phyloP scores from a whole-genome alignment of 2,797 vertebrate genomes.

The Pantherophis alleghaniensis region DNA sequence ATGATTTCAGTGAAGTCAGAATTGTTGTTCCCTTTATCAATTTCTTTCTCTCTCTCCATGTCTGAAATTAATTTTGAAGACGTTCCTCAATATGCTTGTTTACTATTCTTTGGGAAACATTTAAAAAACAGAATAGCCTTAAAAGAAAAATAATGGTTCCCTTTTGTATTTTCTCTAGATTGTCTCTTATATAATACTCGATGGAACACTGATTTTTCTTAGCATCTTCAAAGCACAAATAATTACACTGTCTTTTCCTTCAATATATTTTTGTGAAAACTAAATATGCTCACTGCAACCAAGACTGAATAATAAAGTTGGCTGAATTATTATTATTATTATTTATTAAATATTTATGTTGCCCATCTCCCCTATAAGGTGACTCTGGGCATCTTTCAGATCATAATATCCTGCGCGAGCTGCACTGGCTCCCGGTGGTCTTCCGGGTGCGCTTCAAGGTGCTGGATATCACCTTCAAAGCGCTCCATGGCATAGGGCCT shows the following conservation, averaged over 20 bases:
- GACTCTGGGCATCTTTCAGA: neutral
- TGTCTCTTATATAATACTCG: neutral
- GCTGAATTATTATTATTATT: neutral
- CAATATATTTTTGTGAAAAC: neutral
- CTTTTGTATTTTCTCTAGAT: neutral
- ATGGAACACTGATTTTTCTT: neutral
- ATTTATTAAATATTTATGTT: neutral
- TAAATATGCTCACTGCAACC: neutral
- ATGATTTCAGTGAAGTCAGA: slow-evolving; percentile 32
- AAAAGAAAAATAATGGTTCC: neutral
- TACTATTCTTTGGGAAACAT: neutral
- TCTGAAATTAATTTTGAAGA: slow-evolving; percentile 4
- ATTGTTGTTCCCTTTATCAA: neutral
- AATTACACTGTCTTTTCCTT: neutral
- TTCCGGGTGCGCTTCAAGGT: too few species aligned
- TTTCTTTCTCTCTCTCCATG: neutral
- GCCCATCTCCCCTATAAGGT: neutral
- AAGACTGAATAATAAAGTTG: neutral
- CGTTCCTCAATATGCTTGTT: neutral
- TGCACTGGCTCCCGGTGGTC: too few species aligned
- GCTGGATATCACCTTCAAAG: too few species aligned
- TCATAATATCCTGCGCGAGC: neutral
- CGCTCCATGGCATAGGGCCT: too few species aligned
- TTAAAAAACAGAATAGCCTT: neutral
- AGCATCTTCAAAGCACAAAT: neutral